Evolutionary conservation across 2,113 vertebrate species (phyloP), one percentile per base, ranked within the genome.

Genomic region (Protomyctophum bolini): DNA sequence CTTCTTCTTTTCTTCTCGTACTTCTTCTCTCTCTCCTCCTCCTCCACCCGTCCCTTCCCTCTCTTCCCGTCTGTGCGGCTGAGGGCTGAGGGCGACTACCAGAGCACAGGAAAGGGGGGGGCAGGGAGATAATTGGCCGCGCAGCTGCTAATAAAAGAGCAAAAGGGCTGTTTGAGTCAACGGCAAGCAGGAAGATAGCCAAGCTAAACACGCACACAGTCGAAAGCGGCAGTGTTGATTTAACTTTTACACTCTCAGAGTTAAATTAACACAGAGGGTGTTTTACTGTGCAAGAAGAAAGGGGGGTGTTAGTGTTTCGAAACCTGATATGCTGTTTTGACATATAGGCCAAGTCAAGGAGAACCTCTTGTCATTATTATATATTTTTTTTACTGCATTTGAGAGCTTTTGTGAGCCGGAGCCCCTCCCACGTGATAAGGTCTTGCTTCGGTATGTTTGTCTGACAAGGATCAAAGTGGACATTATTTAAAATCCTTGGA

Each of bases 71-170:
- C 58, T 66, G 70, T 75, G 56, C 47, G 49, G 70, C 68, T 59
- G 57, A 29, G 14, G 10, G 21, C 14, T 5, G 0, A 63, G 67
- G 67, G 62, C 80, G 71, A 59, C 81, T 76, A 55, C 70, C 73
- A 62, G 81, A 85, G 86, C 88, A 91, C 90, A 91, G 92, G 90
- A 91, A 91, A 91, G 91, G 91, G 78, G 91, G 78, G 91, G 91
- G 91, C 86, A 91, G 89, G 90, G 89, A 86, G 87, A 72, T 90
- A 92, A 91, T 92, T 88, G 81, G 83, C 90, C 58, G 71, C 89
- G 87, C 87, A 88, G 87, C 89, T 90, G 89, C 91, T 92, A 92
- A 91, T 93, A 92, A 91, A 92, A 80, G 88, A 90, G 90, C 84
- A 85, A 81, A 14, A 80, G 86, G 33, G 66, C 79, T 68, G 79